Evolutionary conservation across 1,140 invertebrate species (phyloP), one percentile per base, ranked within the genome.

Genomic region (Drosophila sturtevanti): DNA sequence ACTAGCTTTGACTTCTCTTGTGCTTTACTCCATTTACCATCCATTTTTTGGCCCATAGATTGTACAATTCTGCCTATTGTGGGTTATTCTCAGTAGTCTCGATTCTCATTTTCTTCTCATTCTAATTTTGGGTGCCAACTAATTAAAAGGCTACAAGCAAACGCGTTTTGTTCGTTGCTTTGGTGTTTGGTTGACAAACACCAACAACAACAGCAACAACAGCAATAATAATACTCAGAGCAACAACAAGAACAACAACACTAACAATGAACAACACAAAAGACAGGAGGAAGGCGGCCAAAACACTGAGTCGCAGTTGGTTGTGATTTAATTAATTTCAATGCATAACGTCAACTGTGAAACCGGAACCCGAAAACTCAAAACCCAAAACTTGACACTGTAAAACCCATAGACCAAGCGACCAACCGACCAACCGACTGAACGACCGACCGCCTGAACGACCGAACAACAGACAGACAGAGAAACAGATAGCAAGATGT

Each of bases 321-420:
- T 86, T 82, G 86, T 86, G 86, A 90, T 90, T 90, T 90, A 90
- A 90, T 90, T 90, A 90, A 86, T 86, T 90, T 90, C 81, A 82
- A 90, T 82, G 86, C 86, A 90, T 82, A 90, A 90, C 86, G 76
- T 85, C 86, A 89, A 86, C 87, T 90, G 73, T 72, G 76, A 82
- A 90, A 90, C 84, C 84, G 77, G 84, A 87, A 84, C 79, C 82
- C 73, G 24, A 56, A 61, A 79, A 64, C 68, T 81, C 74, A 69
- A 77, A 71, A 66, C 77, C 62, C 22, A 58, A 68, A 69, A 27
- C 66, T 44, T 41, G 38, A 61, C 59, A 61, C 51, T 60, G 35
- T 73, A 76, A 59, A 63, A 44, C 48, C 48, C 59, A 48, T 48
- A 48, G 41, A 48, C 41, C 1, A 9, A 48, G 16, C 16, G 14